phyloP scores from a whole-genome alignment of 2,888 invertebrate species.

The Melanostoma scalare region DNA sequence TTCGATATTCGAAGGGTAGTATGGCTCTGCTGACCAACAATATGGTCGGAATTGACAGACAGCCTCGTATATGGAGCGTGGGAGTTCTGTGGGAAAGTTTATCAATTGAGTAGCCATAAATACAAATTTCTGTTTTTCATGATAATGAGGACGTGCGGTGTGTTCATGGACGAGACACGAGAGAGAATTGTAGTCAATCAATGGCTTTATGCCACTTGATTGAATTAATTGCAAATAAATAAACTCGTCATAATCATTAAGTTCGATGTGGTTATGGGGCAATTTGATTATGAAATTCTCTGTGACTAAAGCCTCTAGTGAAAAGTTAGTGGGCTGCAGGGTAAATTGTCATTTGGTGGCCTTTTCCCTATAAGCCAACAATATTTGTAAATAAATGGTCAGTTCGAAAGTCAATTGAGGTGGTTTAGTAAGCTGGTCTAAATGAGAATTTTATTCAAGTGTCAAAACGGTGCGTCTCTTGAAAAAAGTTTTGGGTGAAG shows the following conservation, averaged over 20 bases:
- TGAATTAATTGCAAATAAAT: slow-evolving; percentile 64
- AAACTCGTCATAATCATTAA: slow-evolving; percentile 39
- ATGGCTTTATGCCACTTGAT: slow-evolving; percentile 34
- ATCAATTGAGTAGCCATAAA: slow-evolving; percentile 11
- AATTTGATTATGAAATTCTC: no score
- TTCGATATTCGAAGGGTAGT: slow-evolving; percentile 18
- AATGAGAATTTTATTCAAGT: no score
- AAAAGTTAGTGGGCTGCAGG: no score
- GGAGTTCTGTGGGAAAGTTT: not conserved
- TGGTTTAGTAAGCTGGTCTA: no score
- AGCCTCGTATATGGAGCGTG: not conserved
- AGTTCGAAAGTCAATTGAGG: no score
- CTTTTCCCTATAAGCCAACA: no score
- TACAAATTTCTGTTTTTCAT: slow-evolving; percentile 29
- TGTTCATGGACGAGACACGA: slow-evolving; percentile 11
- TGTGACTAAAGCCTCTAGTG: no score
- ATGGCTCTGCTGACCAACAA: not conserved
- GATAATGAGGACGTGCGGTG: slow-evolving; percentile 23
- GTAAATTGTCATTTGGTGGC: no score
- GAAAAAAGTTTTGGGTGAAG: no score
- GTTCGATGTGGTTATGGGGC: no score
- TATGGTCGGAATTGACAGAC: slow-evolving; percentile 25
- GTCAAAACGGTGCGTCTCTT: no score
- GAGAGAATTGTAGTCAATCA: slow-evolving; percentile 47
- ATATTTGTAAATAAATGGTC: no score